phyloP scores from a whole-genome alignment of 2,113 vertebrate species.

The Thamnophis sirtalis region DNA sequence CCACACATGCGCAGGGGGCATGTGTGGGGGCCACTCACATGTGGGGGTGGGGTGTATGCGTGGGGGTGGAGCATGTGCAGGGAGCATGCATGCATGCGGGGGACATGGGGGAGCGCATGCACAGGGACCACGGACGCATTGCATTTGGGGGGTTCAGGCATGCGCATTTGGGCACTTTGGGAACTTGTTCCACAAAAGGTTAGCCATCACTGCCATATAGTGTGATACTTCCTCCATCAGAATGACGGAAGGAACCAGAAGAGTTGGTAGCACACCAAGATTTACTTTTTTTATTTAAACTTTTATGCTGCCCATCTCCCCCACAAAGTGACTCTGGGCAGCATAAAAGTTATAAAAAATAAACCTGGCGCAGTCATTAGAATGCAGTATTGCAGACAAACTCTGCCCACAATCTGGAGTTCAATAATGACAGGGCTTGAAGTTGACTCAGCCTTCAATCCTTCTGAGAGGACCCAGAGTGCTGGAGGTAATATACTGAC shows the following conservation, averaged over 20 bases:
- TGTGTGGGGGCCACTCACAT: no score
- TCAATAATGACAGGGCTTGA: not conserved
- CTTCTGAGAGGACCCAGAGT: not conserved
- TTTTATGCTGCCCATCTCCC: not conserved
- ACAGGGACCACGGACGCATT: no score
- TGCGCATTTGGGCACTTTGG: no score
- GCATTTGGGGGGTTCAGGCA: no score
- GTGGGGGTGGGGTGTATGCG: no score
- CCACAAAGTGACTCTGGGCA: not conserved
- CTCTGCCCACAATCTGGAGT: not conserved
- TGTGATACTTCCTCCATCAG: not conserved
- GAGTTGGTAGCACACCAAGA: not conserved
- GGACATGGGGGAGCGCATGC: no score
- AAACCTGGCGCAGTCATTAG: not conserved
- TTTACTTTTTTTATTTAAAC: not conserved
- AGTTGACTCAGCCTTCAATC: not conserved
- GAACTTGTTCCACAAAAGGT: no score
- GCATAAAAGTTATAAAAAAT: not conserved
- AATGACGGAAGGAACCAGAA: not conserved
- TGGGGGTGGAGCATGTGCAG: no score
- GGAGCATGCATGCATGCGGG: no score
- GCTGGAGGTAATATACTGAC: not conserved
- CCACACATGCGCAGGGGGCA: no score
- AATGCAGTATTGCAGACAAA: not conserved
- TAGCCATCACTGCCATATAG: not conserved